Evolutionary conservation across 2,888 invertebrate species (phyloP), one percentile per base, ranked within the genome.

Genomic region (Kryphioiulus occultus): DNA sequence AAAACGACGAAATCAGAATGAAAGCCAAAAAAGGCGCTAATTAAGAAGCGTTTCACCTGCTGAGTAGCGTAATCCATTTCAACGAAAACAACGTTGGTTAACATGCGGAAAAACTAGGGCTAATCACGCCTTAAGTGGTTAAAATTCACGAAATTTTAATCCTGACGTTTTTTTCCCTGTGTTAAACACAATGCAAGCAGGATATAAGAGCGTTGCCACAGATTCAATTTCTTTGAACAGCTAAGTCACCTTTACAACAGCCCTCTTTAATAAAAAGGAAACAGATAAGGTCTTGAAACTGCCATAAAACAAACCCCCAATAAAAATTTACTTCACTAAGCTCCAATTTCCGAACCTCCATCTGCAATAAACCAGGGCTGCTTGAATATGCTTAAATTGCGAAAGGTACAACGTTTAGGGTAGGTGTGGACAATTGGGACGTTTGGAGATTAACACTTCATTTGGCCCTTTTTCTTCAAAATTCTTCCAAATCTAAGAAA

Each of bases 291-390:
- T 26, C 68, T 68, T 26, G 26, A 68, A 68, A 68, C 68, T 68
- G 68, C 68, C 68, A 68, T 68, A 68, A 68, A 68, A 68, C 68
- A 68, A 26, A 26, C 68, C 68, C 68, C 68, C 68, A 68, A 68
- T 68, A 68, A 68, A 68, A 12, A 26, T 68, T 68, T 68, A 68
- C 68, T 68, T 68, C 68, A 68, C 68, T 68, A 68, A 68, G 68
- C 68, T 68, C 26, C 68, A 68, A 68, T 68, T 68, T 68, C 68
- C 68, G 26, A 68, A 9, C 68, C n/a, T 5, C 1, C 68, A 26
- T 68, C 26, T 26, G n/a, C 26, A 68, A 26, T 68, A 68, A 59
- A 59, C 22, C 26, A 68, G 68, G 68, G 68, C 68, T 26, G 26
- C 9, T 26, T 12, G 47, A 47, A 47, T 47, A 47, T 68, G 9